Percentiles rank a stretch among this genome's conserved stretches.
Conservation (phyloP, 2,888 invertebrate species). For the Silvanus unidentatus region DNA sequence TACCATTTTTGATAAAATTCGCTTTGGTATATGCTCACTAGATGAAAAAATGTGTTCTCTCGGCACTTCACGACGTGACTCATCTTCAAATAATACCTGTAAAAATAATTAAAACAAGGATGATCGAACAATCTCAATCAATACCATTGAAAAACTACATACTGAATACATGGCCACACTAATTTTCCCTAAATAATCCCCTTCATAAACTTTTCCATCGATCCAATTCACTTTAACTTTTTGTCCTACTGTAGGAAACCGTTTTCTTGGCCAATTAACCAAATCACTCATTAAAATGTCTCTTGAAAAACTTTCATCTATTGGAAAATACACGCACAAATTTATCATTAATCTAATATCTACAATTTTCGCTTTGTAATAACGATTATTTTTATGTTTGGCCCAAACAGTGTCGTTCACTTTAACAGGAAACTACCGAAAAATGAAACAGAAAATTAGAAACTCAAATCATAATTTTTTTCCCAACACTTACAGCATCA, state of each 20-base stretch:
- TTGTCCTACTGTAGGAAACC: constrained; percentile 44
- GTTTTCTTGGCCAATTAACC: constrained; percentile 39
- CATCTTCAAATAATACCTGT: constrained; percentile 50
- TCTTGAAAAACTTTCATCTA: constrained; percentile 55
- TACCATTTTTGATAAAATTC: constrained; percentile 49
- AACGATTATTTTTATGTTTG: constrained; percentile 55
- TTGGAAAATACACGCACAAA: constrained; percentile 58
- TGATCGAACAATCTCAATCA: background rate
- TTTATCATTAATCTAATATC: constrained; percentile 48
- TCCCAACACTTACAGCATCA: too few species aligned
- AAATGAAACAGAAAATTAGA: background rate
- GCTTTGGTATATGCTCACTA: constrained; percentile 53
- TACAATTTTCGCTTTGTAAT: constrained; percentile 52
- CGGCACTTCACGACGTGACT: constrained; percentile 46
- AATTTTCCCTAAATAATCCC: constrained; percentile 44
- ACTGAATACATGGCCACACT: constrained; percentile 8
- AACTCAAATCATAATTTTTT: background rate
- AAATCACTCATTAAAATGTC: constrained; percentile 52
- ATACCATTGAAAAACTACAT: background rate
- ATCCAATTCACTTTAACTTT: constrained; percentile 53
- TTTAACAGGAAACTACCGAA: constrained; percentile 5
- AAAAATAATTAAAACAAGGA: too few species aligned
- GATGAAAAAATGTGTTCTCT: constrained; percentile 52
- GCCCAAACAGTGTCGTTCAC: constrained; percentile 52
- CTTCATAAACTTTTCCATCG: constrained; percentile 48